phyloP scores from a whole-genome alignment of 2,888 invertebrate species.

The Erpobdella octoculata region DNA sequence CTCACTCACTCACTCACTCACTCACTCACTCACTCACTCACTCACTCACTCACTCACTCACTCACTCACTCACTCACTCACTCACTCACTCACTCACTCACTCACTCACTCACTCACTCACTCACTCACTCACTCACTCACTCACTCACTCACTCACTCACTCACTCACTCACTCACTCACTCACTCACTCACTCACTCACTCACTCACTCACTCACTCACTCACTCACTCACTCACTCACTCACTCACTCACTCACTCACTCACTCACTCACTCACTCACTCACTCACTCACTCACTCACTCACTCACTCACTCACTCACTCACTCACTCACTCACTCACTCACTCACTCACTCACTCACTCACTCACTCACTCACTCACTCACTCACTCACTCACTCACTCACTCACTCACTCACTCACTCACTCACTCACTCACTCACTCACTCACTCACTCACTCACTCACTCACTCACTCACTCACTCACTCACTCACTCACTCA shows the following conservation, averaged over 20 bases:
- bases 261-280: not conserved
- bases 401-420: too few species aligned
- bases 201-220: not conserved
- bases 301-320: conserved; percentile 19
- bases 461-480: too few species aligned
- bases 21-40: conserved; percentile 17
- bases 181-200: not conserved
- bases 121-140: conserved; percentile 12
- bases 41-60: conserved; percentile 15
- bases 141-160: conserved; percentile 10
- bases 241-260: not conserved
- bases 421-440: too few species aligned
- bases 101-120: conserved; percentile 15
- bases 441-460: too few species aligned
- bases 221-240: not conserved
- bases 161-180: not conserved
- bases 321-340: conserved; percentile 20
- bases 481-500: too few species aligned
- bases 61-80: conserved; percentile 17
- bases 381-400: too few species aligned
- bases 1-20: conserved; percentile 10
- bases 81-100: conserved; percentile 17
- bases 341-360: conserved; percentile 19
- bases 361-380: too few species aligned
- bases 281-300: not conserved